A percentile compares a stretch with the other conserved stretches of the same genome.
Conservation (phyloP, 2,797 vertebrate genomes). For the Diglossa cyanea region DNA sequence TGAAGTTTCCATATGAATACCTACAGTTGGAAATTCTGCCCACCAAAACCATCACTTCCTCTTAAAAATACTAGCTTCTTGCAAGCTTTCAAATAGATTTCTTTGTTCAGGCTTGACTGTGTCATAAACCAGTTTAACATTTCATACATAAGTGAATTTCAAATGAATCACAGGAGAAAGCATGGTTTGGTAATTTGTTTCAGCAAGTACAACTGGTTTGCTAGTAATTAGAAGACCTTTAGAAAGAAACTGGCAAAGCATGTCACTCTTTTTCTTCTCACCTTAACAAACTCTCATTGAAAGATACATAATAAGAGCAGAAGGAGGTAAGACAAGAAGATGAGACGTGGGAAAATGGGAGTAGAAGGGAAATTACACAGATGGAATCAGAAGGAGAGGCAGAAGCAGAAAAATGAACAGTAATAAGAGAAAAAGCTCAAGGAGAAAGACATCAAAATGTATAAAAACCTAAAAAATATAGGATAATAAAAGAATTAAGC, state of each 20-base stretch:
- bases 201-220: not conserved
- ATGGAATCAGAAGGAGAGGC: not conserved
- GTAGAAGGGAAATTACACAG: not conserved
- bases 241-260: not conserved
- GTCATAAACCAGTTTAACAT: not conserved
- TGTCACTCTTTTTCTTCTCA: not conserved
- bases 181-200: not conserved
- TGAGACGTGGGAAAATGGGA: not conserved
- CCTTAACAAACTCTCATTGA: not conserved
- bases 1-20: not conserved
- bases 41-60: not conserved
- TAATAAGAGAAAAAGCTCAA: not conserved
- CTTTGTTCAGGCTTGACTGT: not conserved
- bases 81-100: not conserved
- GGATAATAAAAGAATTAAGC: not conserved
- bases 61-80: not conserved
- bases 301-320: not conserved
- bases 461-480: fast-evolving
- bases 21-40: not conserved
- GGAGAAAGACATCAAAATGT: not conserved
- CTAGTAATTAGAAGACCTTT: not conserved
- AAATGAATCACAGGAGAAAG: not conserved
- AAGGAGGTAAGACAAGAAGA: not conserved
- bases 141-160: not conserved
- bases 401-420: not conserved